Percentiles rank a stretch among this genome's conserved stretches.
These are phyloP conservation scores for Camponotus fellah DNA, from an alignment of 2,888 invertebrate species.

Conservation along the genomic window DNA sequence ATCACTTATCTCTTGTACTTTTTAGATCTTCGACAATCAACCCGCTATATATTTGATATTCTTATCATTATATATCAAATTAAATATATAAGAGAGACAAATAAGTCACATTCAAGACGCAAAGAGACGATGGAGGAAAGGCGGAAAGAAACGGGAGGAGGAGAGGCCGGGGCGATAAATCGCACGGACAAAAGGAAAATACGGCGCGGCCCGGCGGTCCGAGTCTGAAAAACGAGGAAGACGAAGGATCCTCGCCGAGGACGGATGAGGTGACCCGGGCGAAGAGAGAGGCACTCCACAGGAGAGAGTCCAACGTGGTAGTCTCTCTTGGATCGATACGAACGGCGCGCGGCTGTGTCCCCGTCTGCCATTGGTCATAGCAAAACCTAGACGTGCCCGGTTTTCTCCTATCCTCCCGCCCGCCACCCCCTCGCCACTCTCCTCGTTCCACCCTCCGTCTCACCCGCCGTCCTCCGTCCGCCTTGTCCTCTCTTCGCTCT, in stretches of 20 bases:
- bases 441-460: constrained; percentile 48
- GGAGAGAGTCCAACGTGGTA: constrained; percentile 72
- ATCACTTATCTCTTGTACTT: background rate
- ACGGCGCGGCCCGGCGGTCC: constrained; percentile 56
- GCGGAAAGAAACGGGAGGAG: constrained; percentile 47
- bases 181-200: constrained; percentile 61
- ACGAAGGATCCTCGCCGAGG: constrained; percentile 76
- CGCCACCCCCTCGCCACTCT: constrained; percentile 42
- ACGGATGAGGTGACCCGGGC: constrained; percentile 83
- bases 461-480: constrained; percentile 46
- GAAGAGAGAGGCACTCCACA: constrained; percentile 72
- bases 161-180: constrained; percentile 63
- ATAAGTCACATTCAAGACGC: constrained; percentile 18
- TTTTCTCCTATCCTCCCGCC: constrained; percentile 75
- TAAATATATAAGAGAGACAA: constrained; percentile 29
- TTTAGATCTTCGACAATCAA: background rate
- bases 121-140: constrained; percentile 16
- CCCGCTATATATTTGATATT: background rate
- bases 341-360: constrained; percentile 83
- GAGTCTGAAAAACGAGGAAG: constrained; percentile 73
- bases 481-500: constrained; percentile 59
- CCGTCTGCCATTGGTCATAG: constrained; percentile 85
- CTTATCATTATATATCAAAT: background rate
- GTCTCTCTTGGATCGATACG: constrained; percentile 82
- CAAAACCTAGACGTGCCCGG: constrained; percentile 82